Conservation (phyloP, 2,888 invertebrate species). For the Coelogynopora nodosa region DNA sequence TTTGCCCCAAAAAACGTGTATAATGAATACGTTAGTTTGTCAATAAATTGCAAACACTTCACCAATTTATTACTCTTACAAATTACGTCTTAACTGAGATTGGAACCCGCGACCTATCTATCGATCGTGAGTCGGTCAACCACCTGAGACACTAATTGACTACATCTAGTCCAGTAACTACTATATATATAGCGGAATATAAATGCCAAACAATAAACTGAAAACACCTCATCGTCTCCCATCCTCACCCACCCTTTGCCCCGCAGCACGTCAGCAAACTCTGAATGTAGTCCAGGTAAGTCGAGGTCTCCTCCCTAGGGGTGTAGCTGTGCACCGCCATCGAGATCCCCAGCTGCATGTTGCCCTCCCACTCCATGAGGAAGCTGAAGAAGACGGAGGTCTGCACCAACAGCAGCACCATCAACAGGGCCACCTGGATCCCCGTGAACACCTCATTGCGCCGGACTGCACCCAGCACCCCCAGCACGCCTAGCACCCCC, state of each 20-base stretch:
- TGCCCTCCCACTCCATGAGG: not conserved
- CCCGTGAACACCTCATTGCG: not conserved
- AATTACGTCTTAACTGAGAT: no score
- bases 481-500: not conserved
- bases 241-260: not conserved
- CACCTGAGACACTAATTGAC: no score
- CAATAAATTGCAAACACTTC: no score
- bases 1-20: no score
- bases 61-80: no score
- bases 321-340: not conserved
- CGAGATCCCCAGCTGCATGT: not conserved
- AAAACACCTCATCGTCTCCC: not conserved
- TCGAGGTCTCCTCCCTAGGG: not conserved
- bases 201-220: not conserved
- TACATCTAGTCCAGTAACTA: no score
- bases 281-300: not conserved
- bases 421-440: not conserved
- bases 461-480: not conserved
- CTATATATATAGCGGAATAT: no score
- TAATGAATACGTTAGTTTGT: no score
- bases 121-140: no score
- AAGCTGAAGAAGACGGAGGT: constrained; percentile 2
- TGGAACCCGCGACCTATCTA: no score
- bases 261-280: not conserved
- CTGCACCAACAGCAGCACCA: not conserved